Conservation (phyloP, 2,113 vertebrate species). For the Trematocara macrostoma region DNA sequence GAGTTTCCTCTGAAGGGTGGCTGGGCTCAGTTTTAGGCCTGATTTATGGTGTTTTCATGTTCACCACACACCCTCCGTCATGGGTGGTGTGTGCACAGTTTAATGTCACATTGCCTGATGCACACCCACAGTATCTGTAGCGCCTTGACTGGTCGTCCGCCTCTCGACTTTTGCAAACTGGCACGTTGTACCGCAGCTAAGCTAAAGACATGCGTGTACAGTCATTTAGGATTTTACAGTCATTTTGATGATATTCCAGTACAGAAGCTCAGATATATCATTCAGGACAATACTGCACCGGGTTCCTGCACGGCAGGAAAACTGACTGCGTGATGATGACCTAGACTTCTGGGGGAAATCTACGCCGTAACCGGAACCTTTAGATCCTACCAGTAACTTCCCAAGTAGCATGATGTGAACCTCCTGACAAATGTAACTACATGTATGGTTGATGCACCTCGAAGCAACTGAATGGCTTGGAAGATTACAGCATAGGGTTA, state of each 20-base stretch:
- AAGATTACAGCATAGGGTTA: neutral
- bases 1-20: neutral
- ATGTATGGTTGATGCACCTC: neutral
- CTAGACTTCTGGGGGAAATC: neutral
- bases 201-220: neutral
- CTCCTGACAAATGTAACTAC: neutral
- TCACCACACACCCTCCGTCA: neutral
- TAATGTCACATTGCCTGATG: neutral
- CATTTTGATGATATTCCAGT: neutral
- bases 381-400: neutral
- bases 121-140: neutral
- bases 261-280: neutral
- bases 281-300: neutral
- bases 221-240: neutral
- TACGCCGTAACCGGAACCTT: neutral
- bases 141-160: neutral
- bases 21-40: neutral
- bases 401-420: neutral
- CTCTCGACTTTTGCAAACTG: neutral
- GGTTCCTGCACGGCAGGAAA: neutral
- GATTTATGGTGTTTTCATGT: neutral
- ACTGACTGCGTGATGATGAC: neutral
- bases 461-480: neutral
- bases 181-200: neutral
- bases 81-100: neutral